phyloP scores from a whole-genome alignment of 2,113 vertebrate genomes.

The Trinectes maculatus region DNA sequence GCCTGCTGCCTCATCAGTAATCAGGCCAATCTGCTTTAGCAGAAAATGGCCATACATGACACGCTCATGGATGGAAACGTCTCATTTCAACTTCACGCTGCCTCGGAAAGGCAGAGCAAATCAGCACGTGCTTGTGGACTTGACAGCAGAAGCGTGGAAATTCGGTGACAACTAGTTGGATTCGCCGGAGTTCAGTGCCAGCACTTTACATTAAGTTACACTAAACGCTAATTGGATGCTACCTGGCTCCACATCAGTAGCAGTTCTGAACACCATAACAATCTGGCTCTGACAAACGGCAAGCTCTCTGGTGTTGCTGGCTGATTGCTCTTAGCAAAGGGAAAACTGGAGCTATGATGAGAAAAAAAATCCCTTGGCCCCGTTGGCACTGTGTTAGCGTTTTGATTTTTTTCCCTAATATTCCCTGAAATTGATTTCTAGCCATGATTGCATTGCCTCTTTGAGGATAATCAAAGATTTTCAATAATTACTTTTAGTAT shows the following conservation, averaged over 20 bases:
- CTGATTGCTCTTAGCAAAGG: conserved; percentile 79
- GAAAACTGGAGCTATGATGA: conserved; percentile 71
- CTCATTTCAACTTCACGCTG: conserved; percentile 79
- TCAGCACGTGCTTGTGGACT: conserved; percentile 76
- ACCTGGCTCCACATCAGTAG: conserved; percentile 82
- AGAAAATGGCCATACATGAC: conserved; percentile 69
- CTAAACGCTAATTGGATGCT: conserved; percentile 83
- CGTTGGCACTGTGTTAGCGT: conserved; percentile 72
- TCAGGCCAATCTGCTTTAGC: conserved; percentile 82
- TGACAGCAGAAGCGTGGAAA: conserved; percentile 79
- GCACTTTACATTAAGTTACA: conserved; percentile 82
- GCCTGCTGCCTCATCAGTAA: conserved; percentile 72
- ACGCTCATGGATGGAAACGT: conserved; percentile 71
- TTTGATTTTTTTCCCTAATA: conserved; percentile 81
- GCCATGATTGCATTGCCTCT: conserved; percentile 77
- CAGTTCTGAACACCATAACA: conserved; percentile 70
- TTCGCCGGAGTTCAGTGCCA: conserved; percentile 73
- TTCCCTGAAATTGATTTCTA: conserved; percentile 82
- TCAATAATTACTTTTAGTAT: conserved; percentile 78
- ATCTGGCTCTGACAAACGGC: conserved; percentile 76
- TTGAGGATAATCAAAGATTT: conserved; percentile 81
- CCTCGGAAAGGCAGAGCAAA: conserved; percentile 80
- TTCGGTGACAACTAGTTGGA: conserved; percentile 80
- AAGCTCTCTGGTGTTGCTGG: conserved; percentile 78
- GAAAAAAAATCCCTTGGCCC: conserved; percentile 69